Conservation (phyloP, 2,797 vertebrate species). For the Sandelia bainsii region DNA sequence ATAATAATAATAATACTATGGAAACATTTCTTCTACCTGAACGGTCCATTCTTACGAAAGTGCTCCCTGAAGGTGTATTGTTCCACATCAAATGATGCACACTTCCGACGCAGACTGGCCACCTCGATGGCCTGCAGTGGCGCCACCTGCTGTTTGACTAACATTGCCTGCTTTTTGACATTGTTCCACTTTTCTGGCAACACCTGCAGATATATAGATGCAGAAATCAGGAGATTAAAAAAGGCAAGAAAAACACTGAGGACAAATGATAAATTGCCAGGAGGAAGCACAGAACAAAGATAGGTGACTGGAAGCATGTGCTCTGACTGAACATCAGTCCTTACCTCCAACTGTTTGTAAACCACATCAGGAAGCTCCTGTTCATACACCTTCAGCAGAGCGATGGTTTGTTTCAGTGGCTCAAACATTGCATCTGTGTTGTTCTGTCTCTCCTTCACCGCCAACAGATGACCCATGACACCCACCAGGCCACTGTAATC, state of each 20-base stretch:
- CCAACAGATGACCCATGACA: conserved; percentile 91
- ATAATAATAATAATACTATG: background rate
- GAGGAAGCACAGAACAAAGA: conserved; percentile 19
- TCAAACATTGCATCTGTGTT: conserved; percentile 92
- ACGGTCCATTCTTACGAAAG: conserved; percentile 88
- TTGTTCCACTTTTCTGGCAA: conserved; percentile 94
- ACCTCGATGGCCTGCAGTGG: conserved; percentile 91
- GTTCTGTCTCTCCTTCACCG: conserved; percentile 89
- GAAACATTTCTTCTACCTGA: conserved; percentile 84
- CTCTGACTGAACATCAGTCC: conserved; percentile 23
- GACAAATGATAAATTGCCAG: conserved; percentile 40
- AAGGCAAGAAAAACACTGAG: conserved; percentile 8
- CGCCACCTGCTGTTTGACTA: conserved; percentile 91
- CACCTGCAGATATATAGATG: conserved; percentile 79
- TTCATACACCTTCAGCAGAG: conserved; percentile 90
- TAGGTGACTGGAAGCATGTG: conserved; percentile 15
- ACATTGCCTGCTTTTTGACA: conserved; percentile 87
- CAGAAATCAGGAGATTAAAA: conserved; percentile 4
- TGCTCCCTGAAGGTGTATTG: conserved; percentile 88
- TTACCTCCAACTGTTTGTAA: conserved; percentile 91
- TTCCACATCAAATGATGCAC: conserved; percentile 85
- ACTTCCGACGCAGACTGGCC: conserved; percentile 85
- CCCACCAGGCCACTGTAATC: conserved; percentile 89
- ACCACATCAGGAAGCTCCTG: conserved; percentile 91
- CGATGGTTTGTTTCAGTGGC: conserved; percentile 91